phyloP scores from a whole-genome alignment of 2,888 invertebrate genomes.

The Orchesella flavescens region DNA sequence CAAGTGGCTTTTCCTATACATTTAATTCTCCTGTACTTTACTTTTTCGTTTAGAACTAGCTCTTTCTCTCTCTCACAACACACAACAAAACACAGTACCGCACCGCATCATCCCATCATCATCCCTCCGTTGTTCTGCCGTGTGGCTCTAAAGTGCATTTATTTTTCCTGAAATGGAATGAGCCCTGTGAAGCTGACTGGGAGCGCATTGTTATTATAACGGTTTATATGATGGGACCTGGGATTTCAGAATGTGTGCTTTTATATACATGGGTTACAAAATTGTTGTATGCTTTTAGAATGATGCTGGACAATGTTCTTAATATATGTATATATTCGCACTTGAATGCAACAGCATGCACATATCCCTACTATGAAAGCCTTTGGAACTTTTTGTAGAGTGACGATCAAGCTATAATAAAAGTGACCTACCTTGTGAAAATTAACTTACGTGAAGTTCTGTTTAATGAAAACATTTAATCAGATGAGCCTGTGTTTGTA shows the following conservation, averaged over 20 bases:
- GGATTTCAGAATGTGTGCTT: not conserved
- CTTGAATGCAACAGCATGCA: not conserved
- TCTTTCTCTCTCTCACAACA: no score
- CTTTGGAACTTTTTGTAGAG: not conserved
- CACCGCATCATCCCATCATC: conserved; percentile 36
- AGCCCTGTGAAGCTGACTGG: conserved; percentile 26
- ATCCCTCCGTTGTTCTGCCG: conserved; percentile 55
- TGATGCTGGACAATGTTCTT: no score
- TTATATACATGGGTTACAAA: no score
- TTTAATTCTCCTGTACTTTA: not conserved
- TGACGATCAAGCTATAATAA: conserved; percentile 1
- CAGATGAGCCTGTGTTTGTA: no score
- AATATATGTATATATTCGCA: not conserved
- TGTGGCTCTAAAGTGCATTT: conserved; percentile 61
- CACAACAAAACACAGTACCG: conserved; percentile 5
- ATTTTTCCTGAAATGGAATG: conserved; percentile 29
- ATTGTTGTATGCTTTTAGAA: no score
- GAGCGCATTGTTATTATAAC: conserved; percentile 52
- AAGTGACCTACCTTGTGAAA: conserved; percentile 45
- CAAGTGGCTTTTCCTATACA: conserved; percentile 57
- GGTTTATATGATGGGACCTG: conserved; percentile 10
- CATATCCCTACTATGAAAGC: not conserved
- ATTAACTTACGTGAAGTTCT: conserved; percentile 71
- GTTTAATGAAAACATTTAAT: conserved; percentile 70
- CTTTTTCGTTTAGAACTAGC: conserved; percentile 3